Base-by-base conservation (phyloP, 1,140 invertebrate genomes). In the Popillia japonica region DNA sequence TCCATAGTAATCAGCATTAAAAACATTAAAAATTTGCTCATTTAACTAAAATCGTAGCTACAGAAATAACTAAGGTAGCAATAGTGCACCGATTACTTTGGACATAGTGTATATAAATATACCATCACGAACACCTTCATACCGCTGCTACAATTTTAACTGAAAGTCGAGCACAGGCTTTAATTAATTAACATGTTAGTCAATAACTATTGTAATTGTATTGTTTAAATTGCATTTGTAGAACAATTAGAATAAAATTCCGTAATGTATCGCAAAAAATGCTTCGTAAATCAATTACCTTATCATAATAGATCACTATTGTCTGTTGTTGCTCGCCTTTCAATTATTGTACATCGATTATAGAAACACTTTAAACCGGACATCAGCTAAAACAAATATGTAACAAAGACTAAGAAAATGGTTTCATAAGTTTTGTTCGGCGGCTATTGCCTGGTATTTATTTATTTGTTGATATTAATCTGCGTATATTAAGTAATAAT, bases 311-410 rank as follows among this genome's bases (percentile, higher is more conserved):
- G 48, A 55, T 55, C 48, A 14, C 14, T 55, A 55, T 55, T 55
- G 9, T n/a, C 14, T 4, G n/a, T n/a, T 55, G 11, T n/a, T 14
- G n/a, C 14, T n/a, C 6, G 14, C 48, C n/a, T 55, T 55, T 55
- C 14, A 11, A 55, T n/a, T n/a, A 55, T 14, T 55, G 14, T 55
- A 14, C 14, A 55, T 55, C 17, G 17, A 14, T 55, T 6, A n/a
- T 55, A 55, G n/a, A 34, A 55, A 55, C n/a, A 17, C 48, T 55
- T 14, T n/a, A 55, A n/a, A 55, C 48, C 48, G 48, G 48, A 55
- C 9, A 55, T 55, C 6, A 55, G n/a, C n/a, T 55, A 55, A 55
- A 55, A n/a, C 14, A 55, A 55, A 17, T 55, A 55, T 17, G 3
- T 55, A 55, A n/a, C 6, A 55, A 55, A 55, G 48, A 14, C 17